Evolutionary conservation across 1,140 invertebrate species (phyloP), one percentile per base, ranked within the genome.

Genomic region (Doryteuthis pealeii): DNA sequence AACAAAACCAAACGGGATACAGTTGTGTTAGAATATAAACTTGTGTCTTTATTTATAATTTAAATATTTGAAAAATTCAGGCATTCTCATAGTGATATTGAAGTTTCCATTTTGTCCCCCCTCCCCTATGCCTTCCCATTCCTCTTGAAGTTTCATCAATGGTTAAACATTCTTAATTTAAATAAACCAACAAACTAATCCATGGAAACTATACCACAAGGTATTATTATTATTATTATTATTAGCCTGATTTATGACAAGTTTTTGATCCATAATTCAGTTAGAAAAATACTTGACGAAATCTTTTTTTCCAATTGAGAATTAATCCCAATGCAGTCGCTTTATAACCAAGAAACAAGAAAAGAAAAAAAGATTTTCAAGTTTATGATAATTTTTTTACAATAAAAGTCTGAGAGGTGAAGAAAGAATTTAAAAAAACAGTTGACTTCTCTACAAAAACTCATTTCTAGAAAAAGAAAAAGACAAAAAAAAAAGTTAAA

Each of bases 41-140:
- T 62, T 62, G 54, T 62, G 54, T 62, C 54, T 62, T 62, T 62
- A 62, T 62, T 62, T 62, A 18, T 62, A n/a, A 62, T 62, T n/a
- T 62, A 62, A 62, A 62, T 62, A 22, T 62, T 62, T 62, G 54
- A 62, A 62, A 49, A 62, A 40, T 40, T 62, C 54, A 12, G 54
- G 54, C 54, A 62, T 18, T 62, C 18, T 62, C 26, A 62, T 62
- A 62, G 54, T 62, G 54, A 62, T n/a, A 62, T 62, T 62, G 54
- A 62, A 62, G 54, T 62, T 62, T 28, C 18, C 18, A n/a, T 62
- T 62, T 62, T 62, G 10, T 12, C 22, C 54, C 35, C 35, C 35
- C 3, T 40, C 4, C 35, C 35, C 10, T n/a, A n/a, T n/a, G n/a
- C n/a, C n/a, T 40, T 10, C 35, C 35, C 35, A 5, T 40, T 10